Conservation (phyloP, 2,113 vertebrate genomes). For the Pterocles burchelli region DNA sequence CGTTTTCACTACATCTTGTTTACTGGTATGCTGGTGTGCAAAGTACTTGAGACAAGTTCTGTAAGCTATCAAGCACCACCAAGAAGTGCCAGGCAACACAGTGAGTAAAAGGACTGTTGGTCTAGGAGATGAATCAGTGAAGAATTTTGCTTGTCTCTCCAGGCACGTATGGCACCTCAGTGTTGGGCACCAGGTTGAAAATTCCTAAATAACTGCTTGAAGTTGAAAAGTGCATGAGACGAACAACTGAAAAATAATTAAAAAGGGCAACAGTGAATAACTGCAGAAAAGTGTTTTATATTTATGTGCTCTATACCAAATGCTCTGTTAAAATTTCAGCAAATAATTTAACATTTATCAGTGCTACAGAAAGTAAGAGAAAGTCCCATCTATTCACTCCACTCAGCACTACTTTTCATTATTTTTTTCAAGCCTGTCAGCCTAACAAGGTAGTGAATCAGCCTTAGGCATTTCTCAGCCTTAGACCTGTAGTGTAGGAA, state of each 20-base stretch:
- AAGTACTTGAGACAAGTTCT: neutral
- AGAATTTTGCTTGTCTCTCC: neutral
- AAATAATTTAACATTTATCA: neutral
- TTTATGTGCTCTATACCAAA: neutral
- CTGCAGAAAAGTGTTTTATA: neutral
- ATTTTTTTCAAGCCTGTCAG: neutral
- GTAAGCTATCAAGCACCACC: neutral
- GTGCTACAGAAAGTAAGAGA: neutral
- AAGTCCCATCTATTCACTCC: neutral
- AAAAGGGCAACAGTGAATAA: neutral
- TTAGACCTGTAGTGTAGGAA: neutral
- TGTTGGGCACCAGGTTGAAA: neutral
- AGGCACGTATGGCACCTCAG: neutral
- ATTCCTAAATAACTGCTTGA: neutral
- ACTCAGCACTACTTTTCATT: neutral
- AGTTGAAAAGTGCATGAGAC: neutral
- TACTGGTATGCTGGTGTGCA: neutral
- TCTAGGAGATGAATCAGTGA: neutral
- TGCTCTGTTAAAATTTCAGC: neutral
- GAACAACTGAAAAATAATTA: neutral
- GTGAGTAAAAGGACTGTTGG: neutral
- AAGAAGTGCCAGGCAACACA: neutral
- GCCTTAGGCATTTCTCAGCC: neutral
- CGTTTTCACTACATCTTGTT: neutral
- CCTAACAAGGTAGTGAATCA: neutral